Conservation (phyloP, 2,113 vertebrate species). For the Corvus hawaiiensis region DNA sequence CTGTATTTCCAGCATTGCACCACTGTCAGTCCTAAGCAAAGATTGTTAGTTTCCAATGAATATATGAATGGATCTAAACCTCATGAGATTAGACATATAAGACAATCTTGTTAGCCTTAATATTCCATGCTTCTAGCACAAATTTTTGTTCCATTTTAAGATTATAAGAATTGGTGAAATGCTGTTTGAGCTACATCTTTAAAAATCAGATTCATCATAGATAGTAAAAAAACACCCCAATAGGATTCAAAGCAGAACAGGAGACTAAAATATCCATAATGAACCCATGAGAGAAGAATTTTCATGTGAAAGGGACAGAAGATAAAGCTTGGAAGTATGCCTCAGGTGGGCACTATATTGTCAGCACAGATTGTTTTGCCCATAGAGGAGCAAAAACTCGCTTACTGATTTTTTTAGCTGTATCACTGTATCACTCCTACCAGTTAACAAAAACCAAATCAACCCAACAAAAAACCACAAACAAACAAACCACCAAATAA, state of each 20-base stretch:
- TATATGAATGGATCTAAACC: background rate
- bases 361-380: background rate
- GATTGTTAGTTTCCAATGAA: background rate
- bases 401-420: background rate
- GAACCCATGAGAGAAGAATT: background rate
- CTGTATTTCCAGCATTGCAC: background rate
- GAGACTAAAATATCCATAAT: background rate
- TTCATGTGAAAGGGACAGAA: background rate
- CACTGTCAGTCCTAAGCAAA: background rate
- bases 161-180: background rate
- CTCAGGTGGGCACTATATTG: background rate
- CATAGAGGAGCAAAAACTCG: background rate
- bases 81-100: background rate
- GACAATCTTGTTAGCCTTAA: background rate
- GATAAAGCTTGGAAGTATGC: background rate
- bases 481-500: background rate
- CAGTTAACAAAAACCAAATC: accelerated
- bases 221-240: background rate
- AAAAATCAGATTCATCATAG: background rate
- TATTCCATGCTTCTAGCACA: background rate
- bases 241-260: background rate
- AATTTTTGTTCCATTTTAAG: background rate
- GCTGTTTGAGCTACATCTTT: background rate
- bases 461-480: background rate
- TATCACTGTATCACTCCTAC: background rate